Percentiles rank a stretch among this genome's conserved stretches.
phyloP scores from a whole-genome alignment of 2,888 invertebrate genomes.

The Lamellibrachia satsuma region DNA sequence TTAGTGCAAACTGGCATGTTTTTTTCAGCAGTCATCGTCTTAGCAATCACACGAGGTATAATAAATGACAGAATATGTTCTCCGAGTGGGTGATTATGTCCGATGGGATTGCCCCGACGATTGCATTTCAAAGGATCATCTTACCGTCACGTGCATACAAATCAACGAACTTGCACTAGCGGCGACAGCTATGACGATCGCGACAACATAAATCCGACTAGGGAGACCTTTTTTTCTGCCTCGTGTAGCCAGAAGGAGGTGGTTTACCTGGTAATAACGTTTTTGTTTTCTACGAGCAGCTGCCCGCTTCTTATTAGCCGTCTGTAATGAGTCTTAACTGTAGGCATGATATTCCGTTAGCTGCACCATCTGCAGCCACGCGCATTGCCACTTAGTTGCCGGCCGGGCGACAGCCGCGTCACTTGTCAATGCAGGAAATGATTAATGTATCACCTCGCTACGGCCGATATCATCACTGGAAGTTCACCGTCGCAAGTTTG shows the following conservation, averaged over 20 bases:
- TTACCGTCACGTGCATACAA: neutral
- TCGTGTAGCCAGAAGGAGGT: neutral
- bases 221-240: neutral
- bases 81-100: neutral
- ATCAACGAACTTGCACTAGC: neutral
- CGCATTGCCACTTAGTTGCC: neutral
- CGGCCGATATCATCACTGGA: neutral
- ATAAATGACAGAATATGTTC: neutral
- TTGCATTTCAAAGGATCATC: neutral
- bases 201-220: slow-evolving; percentile 5
- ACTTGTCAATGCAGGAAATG: slow-evolving; percentile 9
- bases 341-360: neutral
- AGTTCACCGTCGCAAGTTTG: neutral
- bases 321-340: slow-evolving; percentile 17
- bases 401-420: neutral
- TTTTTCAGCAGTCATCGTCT: neutral
- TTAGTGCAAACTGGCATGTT: neutral
- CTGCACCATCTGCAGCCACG: slow-evolving; percentile 10
- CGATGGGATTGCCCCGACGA: neutral
- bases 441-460: slow-evolving; percentile 1
- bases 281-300: neutral
- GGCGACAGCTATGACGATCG: slow-evolving; percentile 6
- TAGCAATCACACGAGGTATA: neutral
- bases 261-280: neutral
- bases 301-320: neutral